Evolutionary conservation across 2,797 vertebrate genomes (phyloP), one percentile per base, ranked within the genome.

Genomic region (Gastrophryne carolinensis): DNA sequence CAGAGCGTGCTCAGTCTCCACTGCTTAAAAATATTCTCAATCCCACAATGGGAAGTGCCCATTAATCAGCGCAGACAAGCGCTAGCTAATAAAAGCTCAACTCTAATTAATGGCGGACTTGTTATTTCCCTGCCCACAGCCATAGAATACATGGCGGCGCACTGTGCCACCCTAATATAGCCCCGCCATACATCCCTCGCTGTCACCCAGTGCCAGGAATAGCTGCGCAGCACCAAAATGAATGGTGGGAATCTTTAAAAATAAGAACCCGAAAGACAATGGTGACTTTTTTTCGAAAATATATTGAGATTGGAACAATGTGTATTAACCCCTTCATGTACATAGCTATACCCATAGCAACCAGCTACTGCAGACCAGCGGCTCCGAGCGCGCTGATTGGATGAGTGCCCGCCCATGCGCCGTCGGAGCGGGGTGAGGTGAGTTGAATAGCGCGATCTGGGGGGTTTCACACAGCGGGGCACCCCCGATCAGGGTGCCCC

Each of bases 11-110:
- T 70, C 50, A 83, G 81, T 83, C 85, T 84, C 5, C 83, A 88
- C 87, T 84, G 84, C 79, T 87, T 63, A 79, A 88, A 91, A 90
- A 88, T 82, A 82, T 83, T 86, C 82, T 80, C 81, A 85, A 82
- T 82, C 82, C 3, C 84, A 83, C 83, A 80, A 84, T 82, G 81
- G 84, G 83, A 83, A 87, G 81, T 0, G 8, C 5, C 50, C 71
- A 84, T 88, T 83, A 79, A 87, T 82, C 87, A 89, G 74, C 0
- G 1, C 9, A 71, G 87, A 90, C 85, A 82, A 80, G 81, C 74
- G 69, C 78, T 73, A 75, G 75, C 85, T 87, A 85, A 81, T 89
- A 87, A 89, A 82, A 84, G 81, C 80, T 72, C 74, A 79, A 78
- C 79, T 80, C 80, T 81, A 82, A 79, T 80, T 83, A 39, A 86